Evolutionary conservation across 92 coral and sea anemone species (phyloP).

Genomic region (Palythoa grandis): DNA sequence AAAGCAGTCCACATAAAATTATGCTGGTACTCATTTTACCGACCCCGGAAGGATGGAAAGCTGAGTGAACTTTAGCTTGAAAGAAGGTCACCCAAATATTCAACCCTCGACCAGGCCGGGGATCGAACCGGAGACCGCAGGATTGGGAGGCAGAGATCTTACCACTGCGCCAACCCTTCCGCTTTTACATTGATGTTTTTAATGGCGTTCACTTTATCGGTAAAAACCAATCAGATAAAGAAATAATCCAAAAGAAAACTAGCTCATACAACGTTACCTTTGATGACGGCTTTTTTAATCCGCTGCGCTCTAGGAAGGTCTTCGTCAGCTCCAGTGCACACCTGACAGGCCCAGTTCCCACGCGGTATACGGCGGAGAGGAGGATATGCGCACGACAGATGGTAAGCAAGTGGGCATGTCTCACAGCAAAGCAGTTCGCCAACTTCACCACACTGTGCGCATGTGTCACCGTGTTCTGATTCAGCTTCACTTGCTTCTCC

Average conservation of each 20-base stretch:
- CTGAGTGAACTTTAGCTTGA: no score
- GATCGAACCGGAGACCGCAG: no score
- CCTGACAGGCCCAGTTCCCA: slow-evolving; percentile 99
- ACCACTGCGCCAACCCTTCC: no score
- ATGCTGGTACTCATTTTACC: no score
- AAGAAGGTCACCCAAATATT: no score
- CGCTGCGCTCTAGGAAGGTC: slow-evolving; percentile 82
- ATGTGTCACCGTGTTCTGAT: slow-evolving; percentile 90
- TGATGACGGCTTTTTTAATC: slow-evolving; percentile 84
- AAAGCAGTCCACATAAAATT: no score
- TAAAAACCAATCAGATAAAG: background rate
- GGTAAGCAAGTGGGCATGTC: slow-evolving; percentile 94
- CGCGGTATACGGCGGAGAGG: slow-evolving; percentile 97
- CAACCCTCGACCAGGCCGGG: no score
- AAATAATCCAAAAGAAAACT: background rate
- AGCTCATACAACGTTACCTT: slow-evolving; percentile 60
- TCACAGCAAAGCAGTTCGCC: slow-evolving; percentile 98
- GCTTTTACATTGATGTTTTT: no score
- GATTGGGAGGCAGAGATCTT: no score
- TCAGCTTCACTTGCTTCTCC: slow-evolving; percentile 60
- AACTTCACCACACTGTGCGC: slow-evolving; percentile 88
- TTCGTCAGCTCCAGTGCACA: slow-evolving; percentile 95
- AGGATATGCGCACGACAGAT: slow-evolving; percentile 92
- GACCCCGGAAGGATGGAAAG: no score
- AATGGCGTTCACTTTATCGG: background rate